A percentile compares a stretch with the other conserved stretches of the same genome.
phyloP scores from a whole-genome alignment of 2,113 vertebrate species.

The Ranitomeya variabilis region DNA sequence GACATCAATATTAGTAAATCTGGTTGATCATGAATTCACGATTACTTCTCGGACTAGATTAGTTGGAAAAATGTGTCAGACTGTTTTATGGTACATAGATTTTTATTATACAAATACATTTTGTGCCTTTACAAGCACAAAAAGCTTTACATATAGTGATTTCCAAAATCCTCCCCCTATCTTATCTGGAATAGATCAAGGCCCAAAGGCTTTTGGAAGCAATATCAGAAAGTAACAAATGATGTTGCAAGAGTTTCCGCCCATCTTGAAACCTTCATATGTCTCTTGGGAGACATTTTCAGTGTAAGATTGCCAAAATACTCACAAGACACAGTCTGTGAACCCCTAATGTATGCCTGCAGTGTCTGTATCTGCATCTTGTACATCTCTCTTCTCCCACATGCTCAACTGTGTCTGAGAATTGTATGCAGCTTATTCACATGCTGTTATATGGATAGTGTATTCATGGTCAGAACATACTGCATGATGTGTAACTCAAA shows the following conservation, averaged over 20 bases:
- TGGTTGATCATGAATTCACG: neutral
- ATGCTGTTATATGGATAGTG: neutral
- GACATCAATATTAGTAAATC: neutral
- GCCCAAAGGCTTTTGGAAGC: neutral
- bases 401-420: neutral
- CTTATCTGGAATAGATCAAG: neutral
- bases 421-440: neutral
- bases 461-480: neutral
- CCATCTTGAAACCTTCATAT: neutral
- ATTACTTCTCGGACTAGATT: neutral
- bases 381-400: neutral
- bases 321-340: neutral
- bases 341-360: neutral
- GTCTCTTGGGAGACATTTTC: neutral
- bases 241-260: conserved; percentile 13
- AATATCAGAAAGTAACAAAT: neutral
- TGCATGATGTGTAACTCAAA: no score
- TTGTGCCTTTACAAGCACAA: neutral
- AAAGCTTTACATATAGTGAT: neutral
- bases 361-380: neutral
- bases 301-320: neutral
- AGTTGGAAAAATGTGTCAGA: neutral
- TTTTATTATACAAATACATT: neutral
- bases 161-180: neutral
- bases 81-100: neutral